phyloP scores from a whole-genome alignment of 1,140 invertebrate species.

The Drosophila busckii region DNA sequence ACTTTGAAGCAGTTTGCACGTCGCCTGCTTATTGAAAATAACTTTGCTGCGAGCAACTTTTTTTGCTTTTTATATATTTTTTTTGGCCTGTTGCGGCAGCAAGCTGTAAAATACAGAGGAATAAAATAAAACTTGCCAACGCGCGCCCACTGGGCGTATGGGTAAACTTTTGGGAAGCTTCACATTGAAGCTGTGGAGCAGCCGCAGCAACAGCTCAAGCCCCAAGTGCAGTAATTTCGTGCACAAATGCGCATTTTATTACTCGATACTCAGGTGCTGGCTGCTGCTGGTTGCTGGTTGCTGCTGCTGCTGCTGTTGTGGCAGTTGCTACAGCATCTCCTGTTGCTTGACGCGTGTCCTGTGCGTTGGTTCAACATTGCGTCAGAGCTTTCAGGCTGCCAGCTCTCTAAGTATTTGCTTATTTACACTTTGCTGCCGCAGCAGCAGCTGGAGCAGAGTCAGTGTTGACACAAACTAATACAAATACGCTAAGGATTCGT shows the following conservation, averaged over 20 bases:
- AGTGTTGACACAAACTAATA: slow-evolving; percentile 45
- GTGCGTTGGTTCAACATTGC: not conserved
- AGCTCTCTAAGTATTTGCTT: slow-evolving; percentile 54
- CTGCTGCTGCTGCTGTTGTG: not conserved
- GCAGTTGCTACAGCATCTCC: not conserved
- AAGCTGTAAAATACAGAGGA: slow-evolving; percentile 18
- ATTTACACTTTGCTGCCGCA: slow-evolving; percentile 58
- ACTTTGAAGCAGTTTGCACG: slow-evolving; percentile 24
- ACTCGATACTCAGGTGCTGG: slow-evolving; percentile 53
- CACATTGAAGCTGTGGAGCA: slow-evolving; percentile 8
- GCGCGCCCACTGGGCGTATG: slow-evolving; percentile 10
- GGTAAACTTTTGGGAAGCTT: slow-evolving; percentile 29
- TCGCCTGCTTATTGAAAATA: slow-evolving; percentile 60
- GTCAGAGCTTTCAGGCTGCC: slow-evolving; percentile 14
- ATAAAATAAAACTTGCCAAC: slow-evolving; percentile 14
- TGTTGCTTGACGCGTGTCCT: too few species aligned
- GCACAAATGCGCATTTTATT: slow-evolving; percentile 74
- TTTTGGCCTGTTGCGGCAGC: slow-evolving; percentile 35
- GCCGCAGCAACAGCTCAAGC: slow-evolving; percentile 14
- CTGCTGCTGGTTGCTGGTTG: not conserved
- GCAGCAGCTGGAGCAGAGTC: too few species aligned
- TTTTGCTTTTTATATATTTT: too few species aligned
- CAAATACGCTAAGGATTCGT: slow-evolving; percentile 34
- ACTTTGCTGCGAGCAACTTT: slow-evolving; percentile 40
- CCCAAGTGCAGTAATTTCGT: slow-evolving; percentile 61